Evolutionary conservation across 2,113 vertebrate species (phyloP), one percentile per base, ranked within the genome.

Genomic region (Otocyon megalotis): DNA sequence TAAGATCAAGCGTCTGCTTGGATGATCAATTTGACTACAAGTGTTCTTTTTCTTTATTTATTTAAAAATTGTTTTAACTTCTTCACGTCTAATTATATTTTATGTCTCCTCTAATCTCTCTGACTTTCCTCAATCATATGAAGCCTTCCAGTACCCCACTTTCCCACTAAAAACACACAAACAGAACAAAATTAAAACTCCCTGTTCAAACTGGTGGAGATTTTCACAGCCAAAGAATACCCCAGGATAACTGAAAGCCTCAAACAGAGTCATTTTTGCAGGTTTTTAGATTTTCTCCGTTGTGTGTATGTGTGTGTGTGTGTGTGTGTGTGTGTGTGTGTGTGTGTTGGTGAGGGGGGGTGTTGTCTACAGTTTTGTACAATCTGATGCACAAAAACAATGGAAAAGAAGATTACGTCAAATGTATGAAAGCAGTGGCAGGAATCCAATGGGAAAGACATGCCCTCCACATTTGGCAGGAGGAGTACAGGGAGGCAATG

Each of bases 381-480:
- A 82, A 60, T 72, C 76, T 20, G 72, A 74, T 83, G 96, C 93
- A 88, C 92, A 93, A 90, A 97, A 95, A 96, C 97, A 97, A 86
- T 94, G 87, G 80, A 62, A 72, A 85, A 88, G 87, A 65, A 19
- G 37, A 93, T 98, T 83, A 92, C 69, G 90, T 96, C 93, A 96
- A 94, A 94, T 24, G 56, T 93, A 30, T 77, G 95, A 95, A 82
- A 95, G 93, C 87, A 50, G 69, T 97, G 97, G 96, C 97, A 90
- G 67, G 86, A 69, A n/a, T 95, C 97, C 97, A 96, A 16, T 94
- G 97, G 96, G 97, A 97, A 97, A 97, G 96, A 90, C 88, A 13
- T 95, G 96, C 96, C 97, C 96, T 97, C 89, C 69, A 8, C 92
- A 26, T 86, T 96, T 97, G 97, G 96, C 97, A 96, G 90, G 72